Conservation (phyloP, 1,140 invertebrate genomes). For the Drosophila leontia region DNA sequence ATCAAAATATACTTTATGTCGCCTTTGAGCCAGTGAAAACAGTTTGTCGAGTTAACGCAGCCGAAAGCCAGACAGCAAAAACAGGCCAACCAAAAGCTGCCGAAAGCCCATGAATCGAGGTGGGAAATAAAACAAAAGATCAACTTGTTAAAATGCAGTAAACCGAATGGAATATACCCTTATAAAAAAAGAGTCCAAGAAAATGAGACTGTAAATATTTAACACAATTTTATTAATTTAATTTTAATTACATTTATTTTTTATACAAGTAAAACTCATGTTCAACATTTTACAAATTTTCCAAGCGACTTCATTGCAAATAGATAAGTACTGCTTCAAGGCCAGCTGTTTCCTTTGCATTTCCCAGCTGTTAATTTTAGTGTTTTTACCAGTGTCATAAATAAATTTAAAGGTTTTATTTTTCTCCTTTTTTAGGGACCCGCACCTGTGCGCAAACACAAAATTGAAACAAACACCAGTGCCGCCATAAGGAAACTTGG, state of each 20-base stretch:
- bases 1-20: constrained; percentile 80
- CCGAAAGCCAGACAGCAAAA: constrained; percentile 31
- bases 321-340: neutral
- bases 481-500: neutral
- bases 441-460: constrained; percentile 3
- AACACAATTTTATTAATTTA: too few species aligned
- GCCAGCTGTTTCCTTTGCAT: neutral
- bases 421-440: constrained; percentile 11
- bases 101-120: constrained; percentile 57
- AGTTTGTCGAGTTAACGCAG: constrained; percentile 40
- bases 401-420: constrained; percentile 47
- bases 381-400: constrained; percentile 50
- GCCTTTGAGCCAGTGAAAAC: constrained; percentile 55
- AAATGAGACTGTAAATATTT: neutral
- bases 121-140: constrained; percentile 35
- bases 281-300: neutral
- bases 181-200: neutral
- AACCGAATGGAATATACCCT: constrained; percentile 10
- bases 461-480: constrained; percentile 32
- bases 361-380: constrained; percentile 65
- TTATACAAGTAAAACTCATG: too few species aligned
- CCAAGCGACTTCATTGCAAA: neutral
- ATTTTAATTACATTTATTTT: too few species aligned
- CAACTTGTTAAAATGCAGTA: constrained; percentile 11
- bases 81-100: constrained; percentile 15